Evolutionary conservation across 2,113 vertebrate genomes (phyloP).

Genomic region (Rhineura floridana): DNA sequence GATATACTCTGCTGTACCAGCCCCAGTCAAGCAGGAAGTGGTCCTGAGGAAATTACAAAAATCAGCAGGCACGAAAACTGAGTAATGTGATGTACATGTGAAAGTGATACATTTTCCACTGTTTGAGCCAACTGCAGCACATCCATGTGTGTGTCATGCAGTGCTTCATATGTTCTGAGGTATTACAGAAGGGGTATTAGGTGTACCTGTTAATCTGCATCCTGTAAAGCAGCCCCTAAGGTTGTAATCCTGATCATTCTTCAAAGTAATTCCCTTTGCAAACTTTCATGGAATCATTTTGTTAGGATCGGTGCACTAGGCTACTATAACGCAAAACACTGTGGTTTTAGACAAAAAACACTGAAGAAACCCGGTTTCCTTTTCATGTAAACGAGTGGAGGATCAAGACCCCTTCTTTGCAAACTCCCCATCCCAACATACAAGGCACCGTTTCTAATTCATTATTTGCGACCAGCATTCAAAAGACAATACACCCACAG

Average conservation of each 20-base stretch:
- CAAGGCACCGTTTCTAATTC: no score
- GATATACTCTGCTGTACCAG: background rate
- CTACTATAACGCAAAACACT: no score
- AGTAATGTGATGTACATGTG: background rate
- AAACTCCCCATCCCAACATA: no score
- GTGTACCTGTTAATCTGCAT: background rate
- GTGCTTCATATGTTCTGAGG: background rate
- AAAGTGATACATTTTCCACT: background rate
- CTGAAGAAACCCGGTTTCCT: background rate
- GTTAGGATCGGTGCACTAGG: background rate
- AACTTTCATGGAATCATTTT: background rate
- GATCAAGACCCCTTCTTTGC: background rate
- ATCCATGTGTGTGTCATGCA: background rate
- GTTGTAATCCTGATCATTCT: background rate
- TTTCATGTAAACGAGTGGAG: background rate
- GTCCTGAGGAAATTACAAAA: background rate
- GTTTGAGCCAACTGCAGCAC: background rate
- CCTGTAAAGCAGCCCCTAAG: background rate
- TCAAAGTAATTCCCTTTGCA: background rate
- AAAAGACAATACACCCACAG: background rate
- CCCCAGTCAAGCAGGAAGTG: background rate
- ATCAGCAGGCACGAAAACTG: background rate
- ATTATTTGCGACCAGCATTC: background rate
- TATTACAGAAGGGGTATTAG: background rate
- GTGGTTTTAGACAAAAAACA: no score